phyloP scores from a whole-genome alignment of 1,140 invertebrate species.

The Tetramorium alpestre region DNA sequence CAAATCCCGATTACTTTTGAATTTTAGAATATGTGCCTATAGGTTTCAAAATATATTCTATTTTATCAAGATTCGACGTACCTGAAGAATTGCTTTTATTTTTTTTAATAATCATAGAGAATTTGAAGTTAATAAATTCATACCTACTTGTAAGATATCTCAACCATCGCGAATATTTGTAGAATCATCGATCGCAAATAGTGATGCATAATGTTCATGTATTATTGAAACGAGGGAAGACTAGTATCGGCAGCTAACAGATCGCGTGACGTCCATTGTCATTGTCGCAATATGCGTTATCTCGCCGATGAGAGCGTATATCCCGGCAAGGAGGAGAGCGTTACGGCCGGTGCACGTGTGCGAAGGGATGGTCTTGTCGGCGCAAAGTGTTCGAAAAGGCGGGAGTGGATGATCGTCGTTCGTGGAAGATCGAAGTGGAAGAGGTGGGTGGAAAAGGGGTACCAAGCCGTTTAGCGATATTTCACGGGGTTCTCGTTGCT shows the following conservation, averaged over 20 bases:
- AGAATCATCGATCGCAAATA: not conserved
- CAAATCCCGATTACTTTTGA: too few species aligned
- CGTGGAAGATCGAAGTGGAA: slow-evolving; percentile 40
- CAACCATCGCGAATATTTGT: not conserved
- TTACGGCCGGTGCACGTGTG: not conserved
- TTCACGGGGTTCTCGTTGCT: slow-evolving; percentile 82
- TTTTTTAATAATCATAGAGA: too few species aligned
- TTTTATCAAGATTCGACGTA: too few species aligned
- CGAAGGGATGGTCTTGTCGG: not conserved
- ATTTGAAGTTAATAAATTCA: too few species aligned
- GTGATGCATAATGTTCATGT: not conserved
- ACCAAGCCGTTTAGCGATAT: slow-evolving; percentile 82
- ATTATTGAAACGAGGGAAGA: not conserved
- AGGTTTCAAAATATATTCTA: too few species aligned
- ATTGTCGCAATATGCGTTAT: slow-evolving; percentile 45
- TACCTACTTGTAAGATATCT: too few species aligned
- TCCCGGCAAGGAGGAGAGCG: too few species aligned
- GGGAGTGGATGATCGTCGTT: slow-evolving; percentile 54
- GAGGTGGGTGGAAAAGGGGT: slow-evolving; percentile 64
- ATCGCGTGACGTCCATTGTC: slow-evolving; percentile 27
- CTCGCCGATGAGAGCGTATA: slow-evolving; percentile 13
- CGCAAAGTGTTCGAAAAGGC: slow-evolving; percentile 19
- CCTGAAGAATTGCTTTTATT: too few species aligned
- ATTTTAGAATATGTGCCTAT: too few species aligned
- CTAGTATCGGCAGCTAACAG: not conserved